Evolutionary conservation across 2,888 invertebrate genomes (phyloP).

Genomic region (Phengaris alcon): DNA sequence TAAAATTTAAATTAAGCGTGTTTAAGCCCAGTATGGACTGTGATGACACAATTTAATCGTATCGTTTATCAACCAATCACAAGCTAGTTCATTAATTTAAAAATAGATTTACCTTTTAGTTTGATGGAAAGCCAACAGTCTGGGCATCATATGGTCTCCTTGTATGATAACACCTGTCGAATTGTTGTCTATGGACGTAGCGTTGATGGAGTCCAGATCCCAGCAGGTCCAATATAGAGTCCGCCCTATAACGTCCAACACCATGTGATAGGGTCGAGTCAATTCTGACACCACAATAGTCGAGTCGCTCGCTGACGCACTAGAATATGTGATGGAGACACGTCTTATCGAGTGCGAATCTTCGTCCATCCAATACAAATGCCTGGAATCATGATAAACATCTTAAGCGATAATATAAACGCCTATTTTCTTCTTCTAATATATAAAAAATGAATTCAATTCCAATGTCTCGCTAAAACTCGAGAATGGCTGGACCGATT

Average conservation of each 20-base stretch:
- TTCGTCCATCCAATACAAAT: constrained; percentile 87
- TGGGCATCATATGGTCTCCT: constrained; percentile 88
- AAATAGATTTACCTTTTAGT: constrained; percentile 81
- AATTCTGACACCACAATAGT: constrained; percentile 79
- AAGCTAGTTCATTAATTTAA: not conserved
- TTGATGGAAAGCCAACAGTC: constrained; percentile 90
- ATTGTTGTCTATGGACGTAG: constrained; percentile 86
- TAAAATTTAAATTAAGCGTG: too few relatives aligned
- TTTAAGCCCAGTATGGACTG: too few relatives aligned
- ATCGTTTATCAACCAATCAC: too few relatives aligned
- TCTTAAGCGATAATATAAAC: not conserved
- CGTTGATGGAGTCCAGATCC: constrained; percentile 91
- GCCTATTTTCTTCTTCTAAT: too few relatives aligned
- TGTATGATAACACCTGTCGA: constrained; percentile 85
- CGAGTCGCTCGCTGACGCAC: constrained; percentile 61
- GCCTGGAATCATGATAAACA: constrained; percentile 44
- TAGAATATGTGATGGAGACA: constrained; percentile 69
- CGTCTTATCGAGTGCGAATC: constrained; percentile 86
- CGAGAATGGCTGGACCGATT: too few relatives aligned
- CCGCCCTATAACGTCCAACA: constrained; percentile 90
- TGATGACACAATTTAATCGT: too few relatives aligned
- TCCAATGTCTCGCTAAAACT: too few relatives aligned
- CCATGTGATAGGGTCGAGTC: constrained; percentile 88
- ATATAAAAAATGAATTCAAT: too few relatives aligned
- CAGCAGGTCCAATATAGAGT: constrained; percentile 94